Evolutionary conservation across 2,113 vertebrate species (phyloP).

Genomic region (Nyctibius bracteatus): DNA sequence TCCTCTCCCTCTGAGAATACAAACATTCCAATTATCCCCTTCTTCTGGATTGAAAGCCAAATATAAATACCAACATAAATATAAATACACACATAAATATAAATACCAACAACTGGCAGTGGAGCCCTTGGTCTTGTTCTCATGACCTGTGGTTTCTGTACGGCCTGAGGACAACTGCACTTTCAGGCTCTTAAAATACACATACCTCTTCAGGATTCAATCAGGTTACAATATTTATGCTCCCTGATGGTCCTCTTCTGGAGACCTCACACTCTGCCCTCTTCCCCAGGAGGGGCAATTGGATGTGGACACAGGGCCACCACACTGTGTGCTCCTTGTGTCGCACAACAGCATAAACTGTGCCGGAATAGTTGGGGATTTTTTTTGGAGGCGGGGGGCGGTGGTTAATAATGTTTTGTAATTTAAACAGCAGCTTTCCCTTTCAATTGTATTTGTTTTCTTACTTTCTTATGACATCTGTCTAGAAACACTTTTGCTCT

Average conservation of each 20-base stretch:
- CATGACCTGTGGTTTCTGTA: background rate
- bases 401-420: background rate
- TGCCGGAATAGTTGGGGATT: background rate
- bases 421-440: background rate
- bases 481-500: background rate
- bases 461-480: background rate
- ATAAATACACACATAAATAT: background rate
- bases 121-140: background rate
- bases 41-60: background rate
- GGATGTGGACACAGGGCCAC: background rate
- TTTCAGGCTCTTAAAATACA: background rate
- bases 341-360: background rate
- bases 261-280: background rate
- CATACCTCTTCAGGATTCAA: background rate
- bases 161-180: background rate
- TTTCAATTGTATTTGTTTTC: background rate
- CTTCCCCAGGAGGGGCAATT: background rate
- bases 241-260: background rate
- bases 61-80: background rate
- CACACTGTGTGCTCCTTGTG: rapidly evolving
- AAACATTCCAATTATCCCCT: background rate
- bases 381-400: too few species aligned
- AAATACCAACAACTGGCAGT: background rate
- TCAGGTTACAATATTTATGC: background rate
- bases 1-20: background rate